phyloP scores from a whole-genome alignment of 2,113 vertebrate species.

The Scolopax mira region DNA sequence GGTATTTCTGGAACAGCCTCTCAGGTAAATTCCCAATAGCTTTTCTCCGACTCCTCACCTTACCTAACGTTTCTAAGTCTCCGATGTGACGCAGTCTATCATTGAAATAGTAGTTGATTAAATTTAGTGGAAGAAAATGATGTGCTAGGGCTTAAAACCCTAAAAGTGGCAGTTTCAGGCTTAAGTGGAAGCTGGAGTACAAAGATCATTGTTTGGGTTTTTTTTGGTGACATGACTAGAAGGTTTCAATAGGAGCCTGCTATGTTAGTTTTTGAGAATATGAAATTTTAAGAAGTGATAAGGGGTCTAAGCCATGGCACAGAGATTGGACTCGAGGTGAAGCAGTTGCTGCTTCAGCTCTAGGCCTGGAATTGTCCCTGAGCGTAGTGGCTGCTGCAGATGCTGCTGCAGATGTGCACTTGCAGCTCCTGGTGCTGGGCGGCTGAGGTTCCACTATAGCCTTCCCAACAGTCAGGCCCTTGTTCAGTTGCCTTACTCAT shows the following conservation, averaged over 20 bases:
- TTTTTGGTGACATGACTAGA: background rate
- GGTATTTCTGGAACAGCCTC: conserved; percentile 53
- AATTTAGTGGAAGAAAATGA: background rate
- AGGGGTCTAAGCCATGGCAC: background rate
- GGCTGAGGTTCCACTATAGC: background rate
- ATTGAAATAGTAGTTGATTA: background rate
- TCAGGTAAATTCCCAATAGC: conserved; percentile 44
- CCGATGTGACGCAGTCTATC: background rate
- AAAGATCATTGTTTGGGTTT: background rate
- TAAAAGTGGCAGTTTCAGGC: background rate
- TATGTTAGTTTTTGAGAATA: background rate
- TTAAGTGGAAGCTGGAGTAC: background rate
- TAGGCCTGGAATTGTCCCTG: background rate
- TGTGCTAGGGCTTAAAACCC: background rate
- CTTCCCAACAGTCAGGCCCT: background rate
- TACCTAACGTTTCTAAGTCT: background rate
- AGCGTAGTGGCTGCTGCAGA: background rate
- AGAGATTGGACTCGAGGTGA: background rate
- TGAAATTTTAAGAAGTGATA: background rate
- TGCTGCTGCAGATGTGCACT: background rate
- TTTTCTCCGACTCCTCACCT: conserved; percentile 30
- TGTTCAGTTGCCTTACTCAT: conserved; percentile 15
- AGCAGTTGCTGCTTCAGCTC: background rate
- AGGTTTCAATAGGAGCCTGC: background rate
- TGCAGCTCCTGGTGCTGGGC: conserved; percentile 31